These are phyloP conservation scores for Escarpia spicata DNA, from an alignment of 2,888 invertebrate species.

Conservation along the genomic window DNA sequence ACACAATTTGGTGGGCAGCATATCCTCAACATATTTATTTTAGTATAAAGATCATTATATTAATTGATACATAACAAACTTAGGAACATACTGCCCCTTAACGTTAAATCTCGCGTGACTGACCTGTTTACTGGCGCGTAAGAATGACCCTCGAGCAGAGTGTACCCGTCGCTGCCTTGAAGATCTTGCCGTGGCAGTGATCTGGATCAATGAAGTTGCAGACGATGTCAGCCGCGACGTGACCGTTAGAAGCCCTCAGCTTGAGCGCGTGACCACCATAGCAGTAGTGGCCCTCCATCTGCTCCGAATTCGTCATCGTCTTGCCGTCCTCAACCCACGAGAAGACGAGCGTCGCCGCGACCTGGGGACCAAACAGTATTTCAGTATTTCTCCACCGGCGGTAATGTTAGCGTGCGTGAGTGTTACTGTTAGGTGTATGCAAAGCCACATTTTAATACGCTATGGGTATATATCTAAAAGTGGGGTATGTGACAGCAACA, in stretches of 20 bases:
- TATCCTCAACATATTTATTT: no score
- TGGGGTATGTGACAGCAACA: no score
- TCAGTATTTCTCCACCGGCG: background rate
- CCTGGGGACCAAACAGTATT: background rate
- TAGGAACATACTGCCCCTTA: no score
- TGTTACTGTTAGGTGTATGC: no score
- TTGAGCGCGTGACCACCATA: constrained; percentile 17
- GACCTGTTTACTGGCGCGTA: constrained; percentile 20
- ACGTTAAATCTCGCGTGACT: background rate
- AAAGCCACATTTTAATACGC: no score
- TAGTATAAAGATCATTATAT: no score
- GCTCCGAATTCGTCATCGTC: constrained; percentile 20
- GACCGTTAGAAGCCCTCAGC: background rate
- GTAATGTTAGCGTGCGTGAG: no score
- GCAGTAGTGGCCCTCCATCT: constrained; percentile 25
- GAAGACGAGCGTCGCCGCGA: constrained; percentile 23
- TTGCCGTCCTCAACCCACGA: constrained; percentile 25
- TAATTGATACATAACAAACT: no score
- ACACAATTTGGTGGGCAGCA: no score
- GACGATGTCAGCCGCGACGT: constrained; percentile 21
- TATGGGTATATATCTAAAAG: no score
- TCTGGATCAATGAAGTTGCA: background rate
- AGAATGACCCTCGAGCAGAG: constrained; percentile 21
- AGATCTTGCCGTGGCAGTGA: constrained; percentile 24
- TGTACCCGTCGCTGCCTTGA: constrained; percentile 21